Evolutionary conservation across 2,888 invertebrate genomes (phyloP), one percentile per base, ranked within the genome.

Genomic region (Fragum fragum): DNA sequence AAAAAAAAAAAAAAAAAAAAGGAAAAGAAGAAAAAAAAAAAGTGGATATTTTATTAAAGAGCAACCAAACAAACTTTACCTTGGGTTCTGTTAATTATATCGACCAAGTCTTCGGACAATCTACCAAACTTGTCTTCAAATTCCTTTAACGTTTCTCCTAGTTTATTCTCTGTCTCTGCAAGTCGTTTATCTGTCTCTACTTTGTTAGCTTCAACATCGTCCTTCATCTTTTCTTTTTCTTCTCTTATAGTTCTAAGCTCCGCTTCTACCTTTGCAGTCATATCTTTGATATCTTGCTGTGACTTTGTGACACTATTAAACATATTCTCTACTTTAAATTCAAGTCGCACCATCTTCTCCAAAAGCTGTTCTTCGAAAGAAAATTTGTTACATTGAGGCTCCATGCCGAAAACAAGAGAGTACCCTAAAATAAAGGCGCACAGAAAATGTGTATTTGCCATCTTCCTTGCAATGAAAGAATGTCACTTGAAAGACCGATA

Each of bases 301-400:
- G 47, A 9, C n/a, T 47, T 47, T n/a, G 47, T 47, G 5, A 47
- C 14, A n/a, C 47, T 47, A n/a, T 14, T 16, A 47, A 47, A 47
- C 47, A 47, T 47, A 47, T 47, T 47, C 47, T 47, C 47, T 9
- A 47, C 47, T 47, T 47, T 47, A 47, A 47, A 47, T 14, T 47
- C 47, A 47, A 47, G 47, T 18, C 47, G 47, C 47, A 47, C 47
- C 47, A 47, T 47, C 14, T 47, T 47, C 47, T 47, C 47, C 47
- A 47, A 47, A 3, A 47, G n/a, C 16, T 47, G 47, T 47, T 47
- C 47, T 47, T 47, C 47, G 47, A 47, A 47, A 47, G 47, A 47
- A 47, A 47, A 47, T n/a, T 47, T 47, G 47, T 47, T 47, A 16
- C 47, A 47, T 47, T 47, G 47, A 3, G 47, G 47, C 16, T 47